Conservation (phyloP, 2,797 vertebrate species). For the Telmatherina bonti region DNA sequence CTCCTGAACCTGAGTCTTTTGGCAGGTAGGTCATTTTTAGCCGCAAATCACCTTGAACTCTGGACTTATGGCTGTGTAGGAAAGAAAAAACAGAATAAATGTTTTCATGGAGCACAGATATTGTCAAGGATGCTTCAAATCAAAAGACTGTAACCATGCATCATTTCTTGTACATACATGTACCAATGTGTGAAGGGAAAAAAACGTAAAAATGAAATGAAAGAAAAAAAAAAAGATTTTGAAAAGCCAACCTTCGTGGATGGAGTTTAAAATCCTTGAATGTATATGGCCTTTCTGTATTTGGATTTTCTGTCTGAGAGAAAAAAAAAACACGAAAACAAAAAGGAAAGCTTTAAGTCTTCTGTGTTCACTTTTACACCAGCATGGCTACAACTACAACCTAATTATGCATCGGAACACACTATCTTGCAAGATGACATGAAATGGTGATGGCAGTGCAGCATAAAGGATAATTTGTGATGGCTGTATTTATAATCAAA, state of each 20-base stretch:
- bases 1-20: conserved; percentile 88
- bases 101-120: not conserved
- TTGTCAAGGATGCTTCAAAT: not conserved
- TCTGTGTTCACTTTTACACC: conserved; percentile 2
- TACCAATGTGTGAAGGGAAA: conserved; percentile 2
- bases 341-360: conserved; percentile 38
- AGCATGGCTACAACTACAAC: not conserved
- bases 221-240: conserved; percentile 37
- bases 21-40: conserved; percentile 98
- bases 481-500: conserved; percentile 70
- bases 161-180: conserved; percentile 3
- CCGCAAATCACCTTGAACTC: conserved; percentile 96
- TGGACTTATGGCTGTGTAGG: conserved; percentile 90
- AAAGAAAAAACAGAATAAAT: conserved; percentile 11
- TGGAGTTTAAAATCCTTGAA: conserved; percentile 99
- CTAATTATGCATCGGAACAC: conserved; percentile 10
- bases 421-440: conserved; percentile 22
- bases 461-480: conserved; percentile 36
- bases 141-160: not conserved
- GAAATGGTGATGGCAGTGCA: conserved; percentile 25
- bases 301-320: conserved; percentile 96
- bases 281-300: conserved; percentile 93
- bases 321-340: conserved; percentile 43
- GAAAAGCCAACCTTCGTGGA: conserved; percentile 91
- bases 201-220: conserved; percentile 21